Percentiles rank a stretch among this genome's conserved stretches.
These are phyloP conservation scores for Beris morrisii DNA, from an alignment of 2,888 invertebrate genomes.

Conservation along the genomic window DNA sequence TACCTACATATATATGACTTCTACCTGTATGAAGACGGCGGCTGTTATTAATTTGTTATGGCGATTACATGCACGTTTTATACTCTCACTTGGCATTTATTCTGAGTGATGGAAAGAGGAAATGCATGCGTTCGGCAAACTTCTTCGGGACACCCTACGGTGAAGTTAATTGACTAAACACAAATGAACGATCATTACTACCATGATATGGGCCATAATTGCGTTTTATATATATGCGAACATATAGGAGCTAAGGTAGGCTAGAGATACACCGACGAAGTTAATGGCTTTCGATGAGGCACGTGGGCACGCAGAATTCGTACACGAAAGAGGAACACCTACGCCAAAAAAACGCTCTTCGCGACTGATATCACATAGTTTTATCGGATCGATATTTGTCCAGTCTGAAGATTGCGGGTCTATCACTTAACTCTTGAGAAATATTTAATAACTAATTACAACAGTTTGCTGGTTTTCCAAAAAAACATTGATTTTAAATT, in stretches of 20 bases:
- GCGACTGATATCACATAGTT: too few species aligned
- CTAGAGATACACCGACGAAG: background rate
- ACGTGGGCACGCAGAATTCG: conserved; percentile 36
- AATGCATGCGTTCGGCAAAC: background rate
- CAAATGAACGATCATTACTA: conserved; percentile 31
- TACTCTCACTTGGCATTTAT: background rate
- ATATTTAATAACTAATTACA: too few species aligned
- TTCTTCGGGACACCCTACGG: conserved; percentile 21
- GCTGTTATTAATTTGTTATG: too few species aligned
- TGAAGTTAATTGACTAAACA: conserved; percentile 28
- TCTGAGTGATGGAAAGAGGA: background rate
- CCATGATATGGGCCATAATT: conserved; percentile 25
- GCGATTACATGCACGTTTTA: too few species aligned
- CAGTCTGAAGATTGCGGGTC: too few species aligned
- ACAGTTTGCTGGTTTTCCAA: too few species aligned
- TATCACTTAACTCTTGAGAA: too few species aligned
- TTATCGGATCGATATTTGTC: too few species aligned
- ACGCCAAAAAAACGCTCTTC: conserved; percentile 2
- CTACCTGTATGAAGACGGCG: too few species aligned
- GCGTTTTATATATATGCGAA: conserved; percentile 11
- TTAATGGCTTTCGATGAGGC: conserved; percentile 24
- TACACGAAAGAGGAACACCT: conserved; percentile 37
- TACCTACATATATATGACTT: background rate
- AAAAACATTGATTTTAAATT: too few species aligned
- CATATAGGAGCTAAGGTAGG: background rate